Base-by-base conservation (phyloP, 2,888 invertebrate species). In the Artemia sinica region DNA sequence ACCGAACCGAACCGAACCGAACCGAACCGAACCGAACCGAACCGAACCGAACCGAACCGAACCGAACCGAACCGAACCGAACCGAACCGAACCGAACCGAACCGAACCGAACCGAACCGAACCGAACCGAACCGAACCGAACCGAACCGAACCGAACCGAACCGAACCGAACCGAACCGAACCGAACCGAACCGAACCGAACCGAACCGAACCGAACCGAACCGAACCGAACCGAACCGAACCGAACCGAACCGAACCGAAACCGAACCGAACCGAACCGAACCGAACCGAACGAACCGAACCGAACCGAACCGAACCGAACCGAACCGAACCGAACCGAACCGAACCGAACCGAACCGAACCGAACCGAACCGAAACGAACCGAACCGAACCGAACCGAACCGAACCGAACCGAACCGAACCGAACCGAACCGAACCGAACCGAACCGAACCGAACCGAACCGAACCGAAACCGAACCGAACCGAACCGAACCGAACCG, bases 31-130 rank as follows among this genome's bases (percentile, higher is more conserved):
- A 51, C 70, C 70, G 70, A 70, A 58, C 70, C 69, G 65, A 70
- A 70, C 69, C 70, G 70, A 70, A 70, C 69, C 69, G 11, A 69
- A 70, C 70, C 70, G 65, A 69, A 58, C 70, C 70, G n/a, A 69
- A 69, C n/a, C n/a, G n/a, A n/a, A n/a, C 70, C 70, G 65, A 69
- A 69, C 70, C 70, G 65, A 69, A 70, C 69, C 66, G 49, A 70
- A 52, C 70, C 69, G 58, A 69, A 70, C 70, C 69, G 28, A 69
- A 69, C 70, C 69, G 58, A 69, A n/a, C n/a, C n/a, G n/a, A n/a
- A n/a, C n/a, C n/a, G n/a, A n/a, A n/a, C n/a, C 68, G 28, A 69
- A 69, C 69, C 69, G 58, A 69, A 70, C 70, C 70, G 58, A 69
- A 69, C 69, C 70, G 58, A 70, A 70, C 69, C 70, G 58, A 69